Evolutionary conservation across 2,797 vertebrate species (phyloP).

Genomic region (Saxicola maurus): DNA sequence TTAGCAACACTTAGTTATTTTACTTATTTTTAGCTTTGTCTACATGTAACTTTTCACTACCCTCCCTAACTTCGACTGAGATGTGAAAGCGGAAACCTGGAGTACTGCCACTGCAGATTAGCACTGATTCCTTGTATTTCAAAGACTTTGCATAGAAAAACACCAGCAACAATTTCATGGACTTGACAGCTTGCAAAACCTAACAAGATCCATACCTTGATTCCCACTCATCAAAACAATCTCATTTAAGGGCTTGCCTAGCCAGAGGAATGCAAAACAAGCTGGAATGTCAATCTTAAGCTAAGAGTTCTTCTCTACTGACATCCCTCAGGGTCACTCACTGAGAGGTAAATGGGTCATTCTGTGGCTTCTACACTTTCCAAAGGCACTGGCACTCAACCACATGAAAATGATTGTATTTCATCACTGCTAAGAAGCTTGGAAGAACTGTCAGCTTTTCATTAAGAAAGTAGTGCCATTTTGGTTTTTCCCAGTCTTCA

Average conservation of each 20-base stretch:
- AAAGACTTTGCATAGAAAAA: background rate
- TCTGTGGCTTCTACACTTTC: background rate
- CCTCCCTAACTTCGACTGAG: background rate
- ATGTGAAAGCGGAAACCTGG: background rate
- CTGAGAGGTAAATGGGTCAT: background rate
- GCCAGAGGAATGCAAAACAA: background rate
- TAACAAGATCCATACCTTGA: background rate
- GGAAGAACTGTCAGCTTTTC: background rate
- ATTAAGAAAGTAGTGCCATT: background rate
- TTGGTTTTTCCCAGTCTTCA: background rate
- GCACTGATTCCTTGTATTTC: background rate
- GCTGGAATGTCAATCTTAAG: background rate
- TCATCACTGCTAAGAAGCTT: background rate
- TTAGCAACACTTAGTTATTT: background rate
- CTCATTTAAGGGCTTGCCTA: background rate
- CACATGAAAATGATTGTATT: background rate
- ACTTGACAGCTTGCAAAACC: background rate
- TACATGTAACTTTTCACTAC: background rate
- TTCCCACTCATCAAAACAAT: background rate
- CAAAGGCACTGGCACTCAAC: background rate
- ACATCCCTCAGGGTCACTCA: background rate
- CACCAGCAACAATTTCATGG: background rate
- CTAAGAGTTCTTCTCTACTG: background rate
- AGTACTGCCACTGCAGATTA: background rate
- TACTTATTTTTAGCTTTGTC: background rate